Evolutionary conservation across 1,140 invertebrate genomes (phyloP), one percentile per base, ranked within the genome.

Genomic region (Cryptotermes secundus): DNA sequence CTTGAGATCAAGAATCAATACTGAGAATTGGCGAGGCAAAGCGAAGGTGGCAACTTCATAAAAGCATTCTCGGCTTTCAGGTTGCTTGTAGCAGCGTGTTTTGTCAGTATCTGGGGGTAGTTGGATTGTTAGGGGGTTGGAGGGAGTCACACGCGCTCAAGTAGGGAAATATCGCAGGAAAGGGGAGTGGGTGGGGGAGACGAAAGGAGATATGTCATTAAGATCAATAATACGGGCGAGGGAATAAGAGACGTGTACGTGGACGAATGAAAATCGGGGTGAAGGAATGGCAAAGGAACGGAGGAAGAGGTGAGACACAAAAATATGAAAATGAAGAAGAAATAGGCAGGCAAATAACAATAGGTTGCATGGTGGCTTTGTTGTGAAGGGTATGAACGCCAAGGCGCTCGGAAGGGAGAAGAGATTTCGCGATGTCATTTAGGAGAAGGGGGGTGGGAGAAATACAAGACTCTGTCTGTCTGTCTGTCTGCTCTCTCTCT

Each of bases 161-260:
- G 59, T 72, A 72, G 59, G 59, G 26, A 72, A 72, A 72, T 72
- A 72, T 31, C n/a, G 59, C n/a, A 72, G 59, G 7, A 42, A 59
- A 42, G 24, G 38, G n/a, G 34, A 24, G n/a, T n/a, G n/a, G n/a
- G n/a, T n/a, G n/a, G n/a, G n/a, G n/a, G 72, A 81, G 24, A 59
- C 42, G 80, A 84, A 82, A 84, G 72, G 45, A 84, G 84, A 84
- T 84, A 84, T 84, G 84, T 84, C 84, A 84, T 84, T 84, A 84
- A 84, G 84, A 84, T 84, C 84, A 84, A 84, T 84, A 84, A 84
- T 80, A 84, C 80, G 79, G 36, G 53, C 59, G 83, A 79, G 72
- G 80, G 80, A 49, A 49, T 81, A 26, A 1, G 83, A 35, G 49
- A 42, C 34, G 53, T 14, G 35, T 36, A 53, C 14, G 31, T 53